Base-by-base conservation (phyloP, 2,113 vertebrate genomes). In the Okapia johnstoni region DNA sequence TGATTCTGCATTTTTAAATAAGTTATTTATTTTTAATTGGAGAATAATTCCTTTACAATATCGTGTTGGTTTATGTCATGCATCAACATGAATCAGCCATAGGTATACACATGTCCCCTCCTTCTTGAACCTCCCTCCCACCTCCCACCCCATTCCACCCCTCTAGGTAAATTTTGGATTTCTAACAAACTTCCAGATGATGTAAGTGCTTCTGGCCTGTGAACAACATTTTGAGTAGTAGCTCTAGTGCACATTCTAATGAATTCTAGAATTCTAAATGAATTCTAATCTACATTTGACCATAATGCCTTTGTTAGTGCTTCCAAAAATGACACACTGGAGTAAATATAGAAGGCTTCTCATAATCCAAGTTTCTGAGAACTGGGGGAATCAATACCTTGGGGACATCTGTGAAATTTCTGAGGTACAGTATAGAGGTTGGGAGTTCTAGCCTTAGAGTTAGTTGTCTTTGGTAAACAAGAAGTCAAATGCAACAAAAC, bases 301-400 rank as follows among this genome's bases (percentile, higher is more conserved):
- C 40, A 40, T 40, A 40, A 40, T 40, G 58, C 30, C 26, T 92
- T 85, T 66, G 28, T 36, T 58, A 80, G 54, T 81, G 33, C 40
- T 93, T 93, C 60, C 55, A 48, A 61, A 81, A 76, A 61, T 2
- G 70, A 76, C 21, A 57, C 23, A 52, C 25, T 17, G n/a, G n/a
- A 54, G 19, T 83, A 84, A 46, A 63, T 76, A 43, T 1, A 57
- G 40, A 52, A 76, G 81, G 11, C n/a, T 43, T 73, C 63, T 96
- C 33, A 50, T 52, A 90, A 87, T 81, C 85, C 43, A 93, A 73
- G n/a, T 92, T 94, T 88, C 88, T 88, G 77, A 90, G 94, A 77
- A 21, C 46, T 55, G 55, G 46, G 30, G 54, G 26, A 19, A 36
- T 61, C 46, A 55, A 40, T 63, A 80, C 50, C 43, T 58, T 70